Evolutionary conservation across 1,140 invertebrate species (phyloP), one percentile per base, ranked within the genome.

Genomic region (Hycleus phaleratus): DNA sequence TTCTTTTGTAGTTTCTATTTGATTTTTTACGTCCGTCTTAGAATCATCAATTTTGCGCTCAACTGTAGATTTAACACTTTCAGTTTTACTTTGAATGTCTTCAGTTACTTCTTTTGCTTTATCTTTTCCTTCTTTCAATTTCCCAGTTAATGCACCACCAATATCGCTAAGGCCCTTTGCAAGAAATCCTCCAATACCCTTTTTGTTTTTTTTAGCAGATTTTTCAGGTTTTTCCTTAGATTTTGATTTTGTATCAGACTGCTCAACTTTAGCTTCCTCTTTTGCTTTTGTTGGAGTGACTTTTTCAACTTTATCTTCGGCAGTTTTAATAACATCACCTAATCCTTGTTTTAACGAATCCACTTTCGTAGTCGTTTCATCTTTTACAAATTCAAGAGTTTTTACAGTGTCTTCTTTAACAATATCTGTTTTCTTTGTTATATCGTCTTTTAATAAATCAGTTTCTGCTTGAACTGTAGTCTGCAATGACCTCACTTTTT

Each of bases 21-120:
- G 11, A 26, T 59, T 56, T 9, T 60, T 43, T 4, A 24, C 39
- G 1, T 26, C 51, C 24, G 45, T 38, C 58, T 53, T 61, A 46
- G 38, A 56, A 46, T 57, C 42, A 10, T 38, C 26, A 3, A 47
- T 3, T 55, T 55, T 40, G 7, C 9, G 10, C 7, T 32, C 32
- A 32, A 32, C 32, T 5, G 32, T 32, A 32, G 32, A 32, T 32
- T 32, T 32, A 5, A 32, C 7, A 4, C 7, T 7, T 7, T 32
- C 4, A 5, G 32, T 32, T 32, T 32, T 32, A 32, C 32, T 32
- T 32, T 32, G 32, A 2, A 32, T 7, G 4, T 32, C 32, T 32
- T 32, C 4, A 32, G 32, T 32, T 1, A 32, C 32, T 32, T 32
- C 32, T 32, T 32, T 32, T 7, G 32, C 7, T 32, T 32, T 32